Evolutionary conservation across 2,113 vertebrate species (phyloP), one percentile per base, ranked within the genome.

Genomic region (Hemibagrus wyckioides): DNA sequence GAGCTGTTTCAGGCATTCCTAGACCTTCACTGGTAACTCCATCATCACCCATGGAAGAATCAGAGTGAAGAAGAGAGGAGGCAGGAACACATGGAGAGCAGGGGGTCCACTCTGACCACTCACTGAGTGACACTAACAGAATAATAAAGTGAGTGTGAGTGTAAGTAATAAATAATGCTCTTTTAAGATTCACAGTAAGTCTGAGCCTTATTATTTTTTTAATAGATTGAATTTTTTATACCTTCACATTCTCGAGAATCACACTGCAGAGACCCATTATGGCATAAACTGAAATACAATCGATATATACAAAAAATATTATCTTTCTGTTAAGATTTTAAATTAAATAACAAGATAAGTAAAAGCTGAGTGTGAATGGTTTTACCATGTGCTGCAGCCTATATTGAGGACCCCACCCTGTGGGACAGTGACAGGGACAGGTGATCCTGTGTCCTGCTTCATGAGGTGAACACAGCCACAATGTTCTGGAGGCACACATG

Each of bases 311-410:
- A 63, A 83, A 28, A 57, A 52, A 59, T 48, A 48, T 15, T 23
- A 13, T n/a, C 54, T 59, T 44, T 50, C 39, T 50, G 21, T 36
- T 65, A 21, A 54, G 13, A 30, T 25, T 69, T 54, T 56, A 28
- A 39, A 50, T 71, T 61, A 15, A 61, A 59, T 5, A 5, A 21
- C 19, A 76, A 17, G 23, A n/a, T 1, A 48, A 41, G 14, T 52
- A 67, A 52, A 83, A 23, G 44, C 33, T 48, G 82, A 63, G 23
- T 80, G 80, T 86, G 65, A 36, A 91, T 92, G 75, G 4, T 75
- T 95, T 95, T 87, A 97, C 97, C 97, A 97, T 87, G 95, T 95
- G n/a, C 95, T 96, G 93, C 97, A 98, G 89, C 95, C 96, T 0
- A 96, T 36, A 8, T 25, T 89, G 44, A 97, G 83, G 0, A 23